phyloP scores from a whole-genome alignment of 2,797 vertebrate species.

The Xenops minutus region DNA sequence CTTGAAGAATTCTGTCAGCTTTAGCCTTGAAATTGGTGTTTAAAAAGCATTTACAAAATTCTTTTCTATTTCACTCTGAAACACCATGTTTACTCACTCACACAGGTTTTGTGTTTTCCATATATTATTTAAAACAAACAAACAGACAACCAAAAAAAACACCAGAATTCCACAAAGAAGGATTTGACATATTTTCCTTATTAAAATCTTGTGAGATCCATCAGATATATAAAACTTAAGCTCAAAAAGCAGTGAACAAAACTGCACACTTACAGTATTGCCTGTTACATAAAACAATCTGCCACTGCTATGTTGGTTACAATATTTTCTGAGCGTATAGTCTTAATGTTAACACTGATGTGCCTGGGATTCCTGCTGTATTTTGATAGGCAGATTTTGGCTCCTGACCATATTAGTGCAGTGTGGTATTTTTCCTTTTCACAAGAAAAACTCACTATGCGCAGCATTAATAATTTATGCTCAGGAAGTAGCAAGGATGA shows the following conservation, averaged over 20 bases:
- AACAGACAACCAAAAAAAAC: too few species aligned
- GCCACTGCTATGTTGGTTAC: not conserved
- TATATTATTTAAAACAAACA: not conserved
- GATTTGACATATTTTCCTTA: slow-evolving; percentile 19
- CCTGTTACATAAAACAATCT: not conserved
- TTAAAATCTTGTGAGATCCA: not conserved
- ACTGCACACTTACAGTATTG: not conserved
- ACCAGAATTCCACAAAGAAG: not conserved
- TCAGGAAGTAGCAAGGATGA: not conserved
- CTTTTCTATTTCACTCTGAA: not conserved
- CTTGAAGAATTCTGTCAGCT: not conserved
- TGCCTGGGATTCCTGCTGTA: not conserved
- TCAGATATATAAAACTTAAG: not conserved
- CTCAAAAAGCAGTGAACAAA: not conserved
- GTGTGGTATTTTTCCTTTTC: not conserved
- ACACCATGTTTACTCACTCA: not conserved
- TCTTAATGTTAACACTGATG: not conserved
- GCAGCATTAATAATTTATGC: not conserved
- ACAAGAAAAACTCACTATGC: not conserved
- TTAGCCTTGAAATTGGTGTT: not conserved
- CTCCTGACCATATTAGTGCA: not conserved
- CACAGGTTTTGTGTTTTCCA: not conserved
- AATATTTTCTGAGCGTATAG: not conserved
- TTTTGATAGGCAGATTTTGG: not conserved
- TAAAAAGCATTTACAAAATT: slow-evolving; percentile 6